Conservation (phyloP, 1,140 invertebrate genomes). For the Tetramorium alpestre region DNA sequence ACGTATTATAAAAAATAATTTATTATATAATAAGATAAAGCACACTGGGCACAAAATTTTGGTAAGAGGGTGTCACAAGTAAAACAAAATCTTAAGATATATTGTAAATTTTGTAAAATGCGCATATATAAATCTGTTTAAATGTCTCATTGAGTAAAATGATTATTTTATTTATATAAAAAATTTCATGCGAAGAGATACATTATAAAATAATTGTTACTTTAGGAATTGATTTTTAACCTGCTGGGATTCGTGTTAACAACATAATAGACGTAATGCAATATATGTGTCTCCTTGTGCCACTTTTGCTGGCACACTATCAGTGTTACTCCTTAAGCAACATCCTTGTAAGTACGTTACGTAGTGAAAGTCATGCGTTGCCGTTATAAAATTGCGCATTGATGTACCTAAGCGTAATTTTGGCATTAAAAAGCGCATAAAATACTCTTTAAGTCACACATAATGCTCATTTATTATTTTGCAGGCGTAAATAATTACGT, state of each 20-base stretch:
- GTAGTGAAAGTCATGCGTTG: conserved; percentile 27
- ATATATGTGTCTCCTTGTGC: conserved; percentile 63
- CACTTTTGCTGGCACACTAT: conserved; percentile 55
- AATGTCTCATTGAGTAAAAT: not conserved
- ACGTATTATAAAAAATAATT: conserved; percentile 8
- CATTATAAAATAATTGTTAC: not conserved
- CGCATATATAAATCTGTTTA: not conserved
- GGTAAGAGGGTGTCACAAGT: not conserved
- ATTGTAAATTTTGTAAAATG: conserved; percentile 5
- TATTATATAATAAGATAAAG: conserved; percentile 12
- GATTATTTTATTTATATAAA: not conserved
- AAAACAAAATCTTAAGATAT: not conserved
- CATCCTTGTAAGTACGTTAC: conserved; percentile 29
- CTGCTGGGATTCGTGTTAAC: conserved; percentile 21
- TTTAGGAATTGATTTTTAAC: not conserved
- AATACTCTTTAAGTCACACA: not conserved
- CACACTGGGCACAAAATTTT: not conserved
- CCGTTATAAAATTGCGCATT: not conserved
- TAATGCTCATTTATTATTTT: not conserved
- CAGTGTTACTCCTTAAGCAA: conserved; percentile 36
- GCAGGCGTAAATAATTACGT: not conserved
- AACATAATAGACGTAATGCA: conserved; percentile 49
- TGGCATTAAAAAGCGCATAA: not conserved
- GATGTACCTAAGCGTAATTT: not conserved
- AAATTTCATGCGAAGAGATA: not conserved